Evolutionary conservation across 2,888 invertebrate genomes (phyloP).

Genomic region (Linyphia triangularis): DNA sequence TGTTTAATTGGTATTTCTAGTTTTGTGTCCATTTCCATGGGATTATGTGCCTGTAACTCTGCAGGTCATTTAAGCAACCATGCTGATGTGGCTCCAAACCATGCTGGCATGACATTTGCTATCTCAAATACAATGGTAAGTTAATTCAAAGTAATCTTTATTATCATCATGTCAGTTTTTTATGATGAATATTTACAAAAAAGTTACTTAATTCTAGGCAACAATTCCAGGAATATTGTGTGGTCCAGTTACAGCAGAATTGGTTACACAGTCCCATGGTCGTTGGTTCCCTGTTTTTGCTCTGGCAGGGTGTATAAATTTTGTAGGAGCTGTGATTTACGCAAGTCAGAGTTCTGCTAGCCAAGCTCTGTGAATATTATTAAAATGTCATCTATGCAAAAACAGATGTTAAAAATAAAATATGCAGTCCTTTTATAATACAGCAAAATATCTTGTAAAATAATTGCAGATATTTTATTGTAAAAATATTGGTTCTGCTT

Average conservation of each 20-base stretch:
- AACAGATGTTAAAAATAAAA: not conserved
- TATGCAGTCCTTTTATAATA: not conserved
- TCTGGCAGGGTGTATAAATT: constrained; percentile 86
- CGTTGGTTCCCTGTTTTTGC: constrained; percentile 88
- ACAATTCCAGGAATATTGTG: constrained; percentile 88
- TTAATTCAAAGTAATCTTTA: constrained; percentile 35
- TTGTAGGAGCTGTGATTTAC: constrained; percentile 87
- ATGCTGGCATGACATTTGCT: constrained; percentile 88
- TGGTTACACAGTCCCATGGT: constrained; percentile 86
- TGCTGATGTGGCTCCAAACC: constrained; percentile 88
- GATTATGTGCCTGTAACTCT: constrained; percentile 87
- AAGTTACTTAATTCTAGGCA: constrained; percentile 81
- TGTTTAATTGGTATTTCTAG: constrained; percentile 77
- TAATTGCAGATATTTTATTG: constrained; percentile 20
- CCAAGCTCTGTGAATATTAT: constrained; percentile 66
- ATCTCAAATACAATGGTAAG: constrained; percentile 87
- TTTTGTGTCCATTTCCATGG: constrained; percentile 87
- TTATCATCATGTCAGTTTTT: no score
- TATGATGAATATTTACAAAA: not conserved
- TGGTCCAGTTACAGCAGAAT: constrained; percentile 87
- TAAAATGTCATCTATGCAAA: not conserved
- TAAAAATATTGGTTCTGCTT: constrained; percentile 22
- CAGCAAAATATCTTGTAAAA: not conserved
- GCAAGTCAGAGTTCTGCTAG: constrained; percentile 84
- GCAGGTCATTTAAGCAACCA: constrained; percentile 89